Base-by-base conservation (phyloP, 2,888 invertebrate species). In the Temnothorax rugatulus region DNA sequence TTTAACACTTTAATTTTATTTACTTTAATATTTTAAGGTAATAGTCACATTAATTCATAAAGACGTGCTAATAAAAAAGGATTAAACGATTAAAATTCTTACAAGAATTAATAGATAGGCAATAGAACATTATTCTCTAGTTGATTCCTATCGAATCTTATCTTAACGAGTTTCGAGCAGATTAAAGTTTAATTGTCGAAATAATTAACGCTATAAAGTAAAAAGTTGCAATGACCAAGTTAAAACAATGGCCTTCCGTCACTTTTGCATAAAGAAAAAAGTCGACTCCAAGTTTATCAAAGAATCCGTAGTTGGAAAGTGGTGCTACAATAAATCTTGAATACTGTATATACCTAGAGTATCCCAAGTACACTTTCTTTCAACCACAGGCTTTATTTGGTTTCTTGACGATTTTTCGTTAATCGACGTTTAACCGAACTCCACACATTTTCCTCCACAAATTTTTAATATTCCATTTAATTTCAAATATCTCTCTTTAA, bases 171-270 rank as follows among this genome's bases (percentile, higher is more conserved):
- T 44, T 77, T 57, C 54, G 29, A 29, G 34, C 11, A 69, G 29
- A 69, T 77, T 59, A 25, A 73, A 81, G 59, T 59, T 71, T 71
- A 79, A 59, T 81, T 11, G 38, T 34, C 4, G 21, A 59, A 38
- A 81, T 81, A 81, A 81, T 81, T 81, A 73, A 71, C 21, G 21
- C 44, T 15, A 34, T 15, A 8, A 81, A 71, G 59, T 50, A 59
- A 59, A 59, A 81, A 71, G 73, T 81, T 73, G 47, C 25, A 81
- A 71, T 38, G n/a, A 38, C 21, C 34, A 34, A 71, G 34, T 57
- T 21, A 15, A 47, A 79, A 73, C 59, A 81, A 81, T 50, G 5
- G 44, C 4, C 25, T 61, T 61, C 59, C 38, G 21, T 50, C 18
- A 38, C 13, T 13, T 69, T 71, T 47, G 38, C 47, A 4, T 18